Percentiles rank a stretch among this genome's conserved stretches.
These are phyloP conservation scores for Colletes collaris DNA, from an alignment of 2,888 invertebrate species.

Conservation along the genomic window DNA sequence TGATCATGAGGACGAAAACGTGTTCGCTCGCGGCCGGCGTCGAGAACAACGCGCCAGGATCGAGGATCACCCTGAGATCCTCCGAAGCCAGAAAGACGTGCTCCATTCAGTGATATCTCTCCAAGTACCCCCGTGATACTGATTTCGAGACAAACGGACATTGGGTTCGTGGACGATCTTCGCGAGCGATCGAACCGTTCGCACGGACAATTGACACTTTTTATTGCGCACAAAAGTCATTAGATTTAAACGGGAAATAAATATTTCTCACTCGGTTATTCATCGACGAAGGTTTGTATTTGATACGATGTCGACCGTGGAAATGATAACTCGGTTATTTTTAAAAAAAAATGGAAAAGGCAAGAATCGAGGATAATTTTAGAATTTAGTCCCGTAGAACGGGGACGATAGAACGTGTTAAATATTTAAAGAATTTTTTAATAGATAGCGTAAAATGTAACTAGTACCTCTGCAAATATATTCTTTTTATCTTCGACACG, in stretches of 20 bases:
- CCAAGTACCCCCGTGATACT: constrained; percentile 7
- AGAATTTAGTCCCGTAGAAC: too few species aligned
- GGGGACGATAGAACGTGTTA: too few species aligned
- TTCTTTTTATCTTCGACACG: too few species aligned
- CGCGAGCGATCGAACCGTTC: constrained; percentile 31
- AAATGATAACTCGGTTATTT: too few species aligned
- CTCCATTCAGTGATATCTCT: constrained; percentile 76
- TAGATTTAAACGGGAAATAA: background rate
- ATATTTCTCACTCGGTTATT: too few species aligned
- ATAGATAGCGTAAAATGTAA: too few species aligned
- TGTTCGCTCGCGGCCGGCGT: constrained; percentile 89
- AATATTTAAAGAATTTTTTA: too few species aligned
- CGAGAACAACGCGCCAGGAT: constrained; percentile 79
- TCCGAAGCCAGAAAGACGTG: constrained; percentile 73
- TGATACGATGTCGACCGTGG: background rate
- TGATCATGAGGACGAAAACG: constrained; percentile 94
- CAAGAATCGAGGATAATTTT: too few species aligned
- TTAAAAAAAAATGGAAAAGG: too few species aligned
- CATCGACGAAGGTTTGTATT: background rate
- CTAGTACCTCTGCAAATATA: too few species aligned
- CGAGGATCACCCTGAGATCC: constrained; percentile 76
- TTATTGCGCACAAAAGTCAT: constrained; percentile 12
- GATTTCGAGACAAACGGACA: constrained; percentile 9
- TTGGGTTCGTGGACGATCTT: constrained; percentile 42
- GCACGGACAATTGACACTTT: background rate